A percentile compares a stretch with the other conserved stretches of the same genome.
phyloP scores from a whole-genome alignment of 2,113 vertebrate species.

The Passer domesticus region DNA sequence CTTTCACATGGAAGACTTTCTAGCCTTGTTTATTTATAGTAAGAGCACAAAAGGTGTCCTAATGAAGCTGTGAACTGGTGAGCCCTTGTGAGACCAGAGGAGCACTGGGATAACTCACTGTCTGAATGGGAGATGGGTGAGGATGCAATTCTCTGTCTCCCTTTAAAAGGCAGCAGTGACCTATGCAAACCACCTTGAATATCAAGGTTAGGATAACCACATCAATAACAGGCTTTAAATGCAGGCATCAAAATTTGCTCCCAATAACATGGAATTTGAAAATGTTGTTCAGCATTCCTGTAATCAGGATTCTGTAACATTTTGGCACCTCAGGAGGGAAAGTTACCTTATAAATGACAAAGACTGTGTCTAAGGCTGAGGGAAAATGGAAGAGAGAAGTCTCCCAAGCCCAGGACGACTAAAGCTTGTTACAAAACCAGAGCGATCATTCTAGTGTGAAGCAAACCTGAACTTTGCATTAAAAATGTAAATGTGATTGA shows the following conservation, averaged over 20 bases:
- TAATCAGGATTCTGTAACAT: background rate
- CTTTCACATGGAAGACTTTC: background rate
- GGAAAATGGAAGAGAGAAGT: slow-evolving; percentile 1
- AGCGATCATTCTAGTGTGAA: slow-evolving; percentile 6
- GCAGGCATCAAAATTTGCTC: background rate
- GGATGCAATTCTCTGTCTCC: background rate
- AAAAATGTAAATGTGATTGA: slow-evolving; percentile 62
- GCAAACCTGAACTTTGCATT: slow-evolving; percentile 38
- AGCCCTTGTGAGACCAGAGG: background rate
- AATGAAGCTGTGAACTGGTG: background rate
- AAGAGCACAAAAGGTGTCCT: background rate
- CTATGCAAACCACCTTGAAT: background rate
- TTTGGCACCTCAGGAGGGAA: background rate
- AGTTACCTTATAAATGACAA: background rate
- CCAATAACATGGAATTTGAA: background rate
- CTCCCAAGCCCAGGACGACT: slow-evolving; percentile 10
- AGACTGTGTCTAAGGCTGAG: background rate
- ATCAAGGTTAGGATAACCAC: background rate
- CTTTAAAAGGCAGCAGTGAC: background rate
- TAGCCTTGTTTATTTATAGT: background rate
- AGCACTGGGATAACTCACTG: background rate
- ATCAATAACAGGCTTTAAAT: background rate
- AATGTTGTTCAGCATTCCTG: background rate
- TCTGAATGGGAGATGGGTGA: background rate
- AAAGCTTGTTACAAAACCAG: slow-evolving; percentile 26